Base-by-base conservation (phyloP, 1,140 invertebrate genomes). In the Bursaphelenchus mucronatus region DNA sequence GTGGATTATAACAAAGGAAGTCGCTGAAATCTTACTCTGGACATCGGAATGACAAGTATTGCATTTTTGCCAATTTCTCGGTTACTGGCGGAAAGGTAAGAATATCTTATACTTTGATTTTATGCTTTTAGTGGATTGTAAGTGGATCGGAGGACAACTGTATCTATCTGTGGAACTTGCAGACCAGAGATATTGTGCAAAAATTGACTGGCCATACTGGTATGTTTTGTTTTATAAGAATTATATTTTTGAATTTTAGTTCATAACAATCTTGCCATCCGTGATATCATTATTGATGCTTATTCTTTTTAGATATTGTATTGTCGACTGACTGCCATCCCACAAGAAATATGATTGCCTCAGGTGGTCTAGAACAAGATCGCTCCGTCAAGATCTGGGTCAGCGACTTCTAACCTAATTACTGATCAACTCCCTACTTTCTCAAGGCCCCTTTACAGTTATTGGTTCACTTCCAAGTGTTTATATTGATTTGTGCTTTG, bases 321-420 rank as follows among this genome's bases (percentile, higher is more conserved):
- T 84, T 98, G 6, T 97, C 93, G 79, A 97, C 94, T 43, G 93
- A 94, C 0, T 98, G 95, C 83, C 95, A 98, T 83, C 94, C 94
- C 56, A 94, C 92, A 41, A 91, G 95, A 82, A 98, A 99, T 82
- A 97, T 99, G 46, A 97, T 99, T 71, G 96, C 95, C 9, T 98
- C 95, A 1, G 95, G 93, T 45, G 94, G 94, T 7, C 85, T 99
- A 46, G 95, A 99, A 83, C 94, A 92, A 80, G 96, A 99, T 82
- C 97, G 96, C 85, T 97, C 93, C 30, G 97, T 99, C 74, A 97
- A 97, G 86, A 83, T 99, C 55, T 99, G 96, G 96, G 92, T 90
- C 84, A 96, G 92, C 84, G 94, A 97, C 83, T 71, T 54, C 46
- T 71, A 43, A 70, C 4, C 1, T 44, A n/a, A 2, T 6, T 44